Evolutionary conservation across 2,888 invertebrate genomes (phyloP).

Genomic region (Scaptomyza tumidula): DNA sequence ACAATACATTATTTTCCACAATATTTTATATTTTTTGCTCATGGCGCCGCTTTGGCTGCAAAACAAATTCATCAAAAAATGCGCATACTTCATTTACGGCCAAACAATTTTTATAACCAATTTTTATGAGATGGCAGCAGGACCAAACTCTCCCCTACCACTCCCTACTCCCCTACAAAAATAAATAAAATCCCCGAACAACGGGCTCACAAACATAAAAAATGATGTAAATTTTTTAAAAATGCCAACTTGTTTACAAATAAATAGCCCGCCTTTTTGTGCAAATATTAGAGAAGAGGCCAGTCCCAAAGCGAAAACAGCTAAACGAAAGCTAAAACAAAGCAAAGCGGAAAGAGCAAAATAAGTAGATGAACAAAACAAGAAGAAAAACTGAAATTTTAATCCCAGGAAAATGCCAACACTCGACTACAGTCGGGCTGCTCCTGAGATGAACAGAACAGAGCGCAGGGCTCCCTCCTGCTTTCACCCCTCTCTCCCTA

Average conservation of each 20-base stretch:
- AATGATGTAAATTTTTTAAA: constrained; percentile 68
- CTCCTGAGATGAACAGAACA: constrained; percentile 5
- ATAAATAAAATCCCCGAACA: constrained; percentile 21
- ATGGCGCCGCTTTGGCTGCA: constrained; percentile 52
- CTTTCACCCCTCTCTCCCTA: constrained; percentile 22
- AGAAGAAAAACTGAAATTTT: constrained; percentile 63
- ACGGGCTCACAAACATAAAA: constrained; percentile 60
- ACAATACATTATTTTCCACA: constrained; percentile 8
- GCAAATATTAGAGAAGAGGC: constrained; percentile 50
- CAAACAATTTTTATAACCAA: constrained; percentile 76
- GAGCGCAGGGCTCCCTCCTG: neutral
- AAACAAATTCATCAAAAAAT: constrained; percentile 74
- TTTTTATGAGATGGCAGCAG: constrained; percentile 60
- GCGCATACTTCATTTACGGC: constrained; percentile 71
- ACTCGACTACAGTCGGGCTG: constrained; percentile 49
- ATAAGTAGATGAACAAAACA: constrained; percentile 17
- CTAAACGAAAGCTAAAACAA: constrained; percentile 15
- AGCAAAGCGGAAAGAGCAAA: constrained; percentile 6
- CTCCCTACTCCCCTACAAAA: neutral
- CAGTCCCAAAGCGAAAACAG: constrained; percentile 28
- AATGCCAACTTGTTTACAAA: constrained; percentile 76
- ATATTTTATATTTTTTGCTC: constrained; percentile 4
- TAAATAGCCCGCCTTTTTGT: constrained; percentile 63
- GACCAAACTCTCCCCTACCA: constrained; percentile 3
- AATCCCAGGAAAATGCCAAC: constrained; percentile 67